Evolutionary conservation across 2,113 vertebrate species (phyloP), one percentile per base, ranked within the genome.

Genomic region (Phocoena phocoena): DNA sequence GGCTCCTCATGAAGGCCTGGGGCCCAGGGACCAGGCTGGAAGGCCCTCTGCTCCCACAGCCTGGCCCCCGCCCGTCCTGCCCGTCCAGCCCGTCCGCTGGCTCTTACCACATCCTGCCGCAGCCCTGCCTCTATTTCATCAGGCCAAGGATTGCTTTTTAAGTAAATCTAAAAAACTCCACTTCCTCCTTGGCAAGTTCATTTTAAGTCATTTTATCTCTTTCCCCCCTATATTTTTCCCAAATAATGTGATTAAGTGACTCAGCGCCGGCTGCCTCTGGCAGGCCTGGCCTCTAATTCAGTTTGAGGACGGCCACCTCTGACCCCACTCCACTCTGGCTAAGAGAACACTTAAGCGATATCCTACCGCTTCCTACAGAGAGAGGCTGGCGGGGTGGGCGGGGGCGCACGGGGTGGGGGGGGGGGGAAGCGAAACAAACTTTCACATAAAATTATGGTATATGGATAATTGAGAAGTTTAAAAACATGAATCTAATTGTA

Each of bases 401-500:
- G 96, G 98, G 94, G 98, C 98, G 90, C 38, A 86, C 95, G 77
- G 28, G 74, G 36, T 36, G 36, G 83, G 90, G 96, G 65, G 73
- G 73, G 97, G 95, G 98, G 98, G 98, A 89, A 98, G 98, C 97
- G 98, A 99, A 99, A 99, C 99, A 99, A 99, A 99, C 99, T 99
- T 99, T 99, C 99, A 99, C 98, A 99, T 99, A 99, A 99, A 99
- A 99, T 99, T 99, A 99, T 99, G 99, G 99, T 99, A 99, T 99
- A 99, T 99, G 99, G 99, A 99, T 99, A 99, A 99, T 99, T 99
- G 99, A 99, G 98, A 99, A 99, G 99, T 99, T 99, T 99, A 99
- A 99, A 99, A 99, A 99, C 99, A 99, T 99, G 99, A 99, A 99
- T 99, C 99, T 99, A 99, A 99, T 99, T 99, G 99, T 99, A 98